Base-by-base conservation (phyloP, 2,113 vertebrate species). In the Microcebus tavaratra region DNA sequence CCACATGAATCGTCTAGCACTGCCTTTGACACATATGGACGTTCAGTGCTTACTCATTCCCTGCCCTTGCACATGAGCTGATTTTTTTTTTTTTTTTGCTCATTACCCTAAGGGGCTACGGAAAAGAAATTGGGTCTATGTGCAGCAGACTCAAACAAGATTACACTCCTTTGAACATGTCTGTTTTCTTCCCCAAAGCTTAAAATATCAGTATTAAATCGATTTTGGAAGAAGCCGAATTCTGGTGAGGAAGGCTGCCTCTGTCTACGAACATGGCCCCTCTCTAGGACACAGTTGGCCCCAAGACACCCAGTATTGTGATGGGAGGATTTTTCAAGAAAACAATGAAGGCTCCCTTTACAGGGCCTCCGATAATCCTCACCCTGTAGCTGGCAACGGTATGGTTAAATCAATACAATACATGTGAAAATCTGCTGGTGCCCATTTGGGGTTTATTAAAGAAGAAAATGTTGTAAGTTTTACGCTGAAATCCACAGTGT, bases 401-500 rank as follows among this genome's bases (percentile, higher is more conserved):
- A 45, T 36, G 50, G n/a, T 50, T 61, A n/a, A 50, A 29, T 29
- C 0, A 0, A 9, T 9, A 25, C 55, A 91, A 8, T 13, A 17
- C 2, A 5, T 1, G 18, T 34, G 73, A 15, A 79, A 90, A 72
- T 72, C 25, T 87, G 5, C 34, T 59, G 53, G 79, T 48, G 23
- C 31, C 31, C 25, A 31, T 10, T 84, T 73, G 76, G 23, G 84
- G 48, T 21, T 50, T 25, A 42, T 85, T 45, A 63, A 82, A 53
- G 27, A 20, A 78, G 55, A 27, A 27, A 23, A 50, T 25, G 6
- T 27, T 82, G 2, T 11, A 48, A 4, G 29, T 91, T 88, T 95
- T 81, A n/a, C 50, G 63, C 76, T 96, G 85, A 95, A 96, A 89
- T 53, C 17, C 39, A 81, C 10, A 55, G 29, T 50, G 15, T 61